Percentiles rank a stretch among this genome's conserved stretches.
phyloP scores from a whole-genome alignment of 2,113 vertebrate genomes.

The Cromileptes altivelis region DNA sequence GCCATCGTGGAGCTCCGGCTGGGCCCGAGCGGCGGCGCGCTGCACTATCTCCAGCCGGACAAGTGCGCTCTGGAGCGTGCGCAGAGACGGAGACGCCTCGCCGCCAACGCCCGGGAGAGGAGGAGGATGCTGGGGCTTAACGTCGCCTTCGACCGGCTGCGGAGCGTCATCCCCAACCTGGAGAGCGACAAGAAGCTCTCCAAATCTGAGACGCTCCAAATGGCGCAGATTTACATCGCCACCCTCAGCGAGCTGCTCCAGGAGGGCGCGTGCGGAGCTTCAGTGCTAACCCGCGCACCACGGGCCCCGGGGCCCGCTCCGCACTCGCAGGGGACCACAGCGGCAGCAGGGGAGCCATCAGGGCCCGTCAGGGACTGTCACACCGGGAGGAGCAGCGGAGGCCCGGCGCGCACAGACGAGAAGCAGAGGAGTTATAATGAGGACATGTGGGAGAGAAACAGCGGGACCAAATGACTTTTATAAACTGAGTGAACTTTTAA shows the following conservation, averaged over 20 bases:
- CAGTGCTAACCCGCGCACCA: background rate
- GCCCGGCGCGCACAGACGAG: constrained; percentile 9
- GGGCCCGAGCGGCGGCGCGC: constrained; percentile 48
- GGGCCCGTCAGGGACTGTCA: constrained; percentile 1
- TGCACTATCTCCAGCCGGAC: constrained; percentile 73
- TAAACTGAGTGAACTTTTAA: background rate
- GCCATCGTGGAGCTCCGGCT: constrained; percentile 77
- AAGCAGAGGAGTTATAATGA: constrained; percentile 23
- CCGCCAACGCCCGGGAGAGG: constrained; percentile 88
- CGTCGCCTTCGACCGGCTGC: constrained; percentile 87
- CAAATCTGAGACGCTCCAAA: constrained; percentile 89
- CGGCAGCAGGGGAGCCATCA: background rate
- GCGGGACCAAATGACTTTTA: constrained; percentile 55
- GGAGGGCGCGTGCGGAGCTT: constrained; percentile 11
- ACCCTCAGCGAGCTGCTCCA: constrained; percentile 84
- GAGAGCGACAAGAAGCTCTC: constrained; percentile 86
- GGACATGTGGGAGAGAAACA: constrained; percentile 64
- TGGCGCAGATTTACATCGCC: constrained; percentile 89
- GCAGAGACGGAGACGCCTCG: constrained; percentile 82
- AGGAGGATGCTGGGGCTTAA: constrained; percentile 88
- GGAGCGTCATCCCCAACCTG: constrained; percentile 87
- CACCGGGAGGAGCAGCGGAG: constrained; percentile 11
- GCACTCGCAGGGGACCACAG: background rate
- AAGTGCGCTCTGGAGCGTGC: constrained; percentile 70
- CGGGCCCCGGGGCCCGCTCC: background rate